These are phyloP conservation scores for Geopemphigus sp. DNA, from an alignment of 1,140 invertebrate species.

Conservation along the genomic window DNA sequence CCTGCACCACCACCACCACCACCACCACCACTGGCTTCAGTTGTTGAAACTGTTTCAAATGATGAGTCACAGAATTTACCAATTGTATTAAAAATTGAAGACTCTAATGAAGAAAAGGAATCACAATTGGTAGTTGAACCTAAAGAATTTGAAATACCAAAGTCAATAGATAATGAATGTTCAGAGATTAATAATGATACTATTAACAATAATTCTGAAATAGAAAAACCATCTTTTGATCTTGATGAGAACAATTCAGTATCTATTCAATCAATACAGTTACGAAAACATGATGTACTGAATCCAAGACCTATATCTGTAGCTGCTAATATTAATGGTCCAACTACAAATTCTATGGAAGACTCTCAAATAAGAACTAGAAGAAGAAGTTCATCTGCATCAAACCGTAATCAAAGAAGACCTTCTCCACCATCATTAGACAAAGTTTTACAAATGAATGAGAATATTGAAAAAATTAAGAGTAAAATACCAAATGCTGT, in stretches of 20 bases:
- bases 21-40: constrained; percentile 61
- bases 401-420: constrained; percentile 53
- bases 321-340: constrained; percentile 16
- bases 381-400: constrained; percentile 53
- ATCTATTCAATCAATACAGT: constrained; percentile 14
- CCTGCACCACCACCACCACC: constrained; percentile 68
- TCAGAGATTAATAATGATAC: constrained; percentile 21
- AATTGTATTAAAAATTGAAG: constrained; percentile 28
- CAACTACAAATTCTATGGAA: constrained; percentile 11
- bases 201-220: constrained; percentile 41
- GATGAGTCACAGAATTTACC: background rate
- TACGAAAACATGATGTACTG: constrained; percentile 22
- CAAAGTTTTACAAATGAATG: constrained; percentile 50
- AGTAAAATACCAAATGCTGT: constrained; percentile 17
- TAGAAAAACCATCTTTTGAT: background rate
- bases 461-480: constrained; percentile 41
- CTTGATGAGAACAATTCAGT: background rate
- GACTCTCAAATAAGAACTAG: constrained; percentile 33
- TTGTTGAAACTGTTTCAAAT: constrained; percentile 12
- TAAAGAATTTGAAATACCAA: background rate
- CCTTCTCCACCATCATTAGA: constrained; percentile 54
- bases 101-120: constrained; percentile 13
- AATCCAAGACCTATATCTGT: constrained; percentile 23
- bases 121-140: background rate
- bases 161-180: background rate